Percentiles rank a stretch among this genome's conserved stretches.
phyloP scores from a whole-genome alignment of 2,113 vertebrate genomes.

The Malaclemys terrapin region DNA sequence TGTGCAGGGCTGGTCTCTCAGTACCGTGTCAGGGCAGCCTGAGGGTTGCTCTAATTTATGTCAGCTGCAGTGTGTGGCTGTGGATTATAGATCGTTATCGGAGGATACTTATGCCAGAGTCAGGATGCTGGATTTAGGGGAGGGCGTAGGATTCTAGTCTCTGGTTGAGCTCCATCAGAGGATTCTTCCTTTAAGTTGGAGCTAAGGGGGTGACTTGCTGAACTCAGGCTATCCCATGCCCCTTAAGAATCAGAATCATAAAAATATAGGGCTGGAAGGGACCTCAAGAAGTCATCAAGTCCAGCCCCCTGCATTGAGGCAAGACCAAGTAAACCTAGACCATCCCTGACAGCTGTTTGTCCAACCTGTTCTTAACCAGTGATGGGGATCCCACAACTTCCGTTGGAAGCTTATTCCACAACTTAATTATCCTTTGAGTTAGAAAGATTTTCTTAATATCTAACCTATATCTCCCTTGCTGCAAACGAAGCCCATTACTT shows the following conservation, averaged over 20 bases:
- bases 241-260: not conserved
- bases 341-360: not conserved
- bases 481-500: not conserved
- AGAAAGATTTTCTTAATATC: not conserved
- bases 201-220: not conserved
- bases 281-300: not conserved
- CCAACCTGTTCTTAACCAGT: not conserved
- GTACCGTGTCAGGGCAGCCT: not conserved
- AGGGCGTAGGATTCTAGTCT: not conserved
- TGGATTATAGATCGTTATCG: not conserved
- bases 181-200: not conserved
- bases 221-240: not conserved
- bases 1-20: not conserved
- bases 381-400: not conserved
- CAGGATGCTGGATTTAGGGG: not conserved
- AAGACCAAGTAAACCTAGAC: not conserved
- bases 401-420: not conserved
- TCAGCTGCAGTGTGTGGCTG: not conserved
- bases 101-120: not conserved
- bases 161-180: not conserved
- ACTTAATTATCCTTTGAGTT: not conserved
- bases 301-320: not conserved
- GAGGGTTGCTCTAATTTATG: not conserved
- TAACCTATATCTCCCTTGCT: not conserved
- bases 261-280: not conserved